phyloP scores from a whole-genome alignment of 2,888 invertebrate species.

The Perdita meconis region DNA sequence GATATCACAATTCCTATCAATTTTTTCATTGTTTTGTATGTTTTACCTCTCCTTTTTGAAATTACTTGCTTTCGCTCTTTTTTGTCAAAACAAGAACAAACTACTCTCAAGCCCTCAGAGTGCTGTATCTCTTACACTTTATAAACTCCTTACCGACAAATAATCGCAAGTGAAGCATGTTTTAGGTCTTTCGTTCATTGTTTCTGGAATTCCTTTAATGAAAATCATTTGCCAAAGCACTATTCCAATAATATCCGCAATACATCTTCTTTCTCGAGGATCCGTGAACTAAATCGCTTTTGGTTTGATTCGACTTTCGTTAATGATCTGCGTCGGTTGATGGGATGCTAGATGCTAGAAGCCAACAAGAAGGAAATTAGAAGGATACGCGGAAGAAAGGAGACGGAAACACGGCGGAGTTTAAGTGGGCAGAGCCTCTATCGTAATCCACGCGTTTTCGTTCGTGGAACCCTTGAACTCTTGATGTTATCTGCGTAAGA shows the following conservation, averaged over 20 bases:
- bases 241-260: slow-evolving; percentile 1
- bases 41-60: too few relatives aligned
- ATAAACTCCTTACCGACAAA: too few relatives aligned
- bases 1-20: too few relatives aligned
- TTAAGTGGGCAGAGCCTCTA: slow-evolving; percentile 31
- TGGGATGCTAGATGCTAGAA: too few relatives aligned
- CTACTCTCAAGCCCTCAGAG: too few relatives aligned
- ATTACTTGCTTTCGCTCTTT: too few relatives aligned
- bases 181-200: too few relatives aligned
- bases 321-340: slow-evolving; percentile 64
- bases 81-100: too few relatives aligned
- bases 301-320: slow-evolving; percentile 55
- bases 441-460: slow-evolving; percentile 55
- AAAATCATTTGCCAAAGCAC: neutral
- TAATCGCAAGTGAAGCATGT: too few relatives aligned
- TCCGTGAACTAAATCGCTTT: slow-evolving; percentile 45
- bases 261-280: slow-evolving; percentile 12
- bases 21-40: too few relatives aligned
- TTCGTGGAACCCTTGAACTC: slow-evolving; percentile 55
- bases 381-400: slow-evolving; percentile 53
- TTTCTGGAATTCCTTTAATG: neutral
- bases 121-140: too few relatives aligned
- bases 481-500: slow-evolving; percentile 59
- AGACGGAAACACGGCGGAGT: slow-evolving; percentile 4
- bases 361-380: slow-evolving; percentile 61